Evolutionary conservation across 2,888 invertebrate species (phyloP), one percentile per base, ranked within the genome.

Genomic region (Lycia hirtaria): DNA sequence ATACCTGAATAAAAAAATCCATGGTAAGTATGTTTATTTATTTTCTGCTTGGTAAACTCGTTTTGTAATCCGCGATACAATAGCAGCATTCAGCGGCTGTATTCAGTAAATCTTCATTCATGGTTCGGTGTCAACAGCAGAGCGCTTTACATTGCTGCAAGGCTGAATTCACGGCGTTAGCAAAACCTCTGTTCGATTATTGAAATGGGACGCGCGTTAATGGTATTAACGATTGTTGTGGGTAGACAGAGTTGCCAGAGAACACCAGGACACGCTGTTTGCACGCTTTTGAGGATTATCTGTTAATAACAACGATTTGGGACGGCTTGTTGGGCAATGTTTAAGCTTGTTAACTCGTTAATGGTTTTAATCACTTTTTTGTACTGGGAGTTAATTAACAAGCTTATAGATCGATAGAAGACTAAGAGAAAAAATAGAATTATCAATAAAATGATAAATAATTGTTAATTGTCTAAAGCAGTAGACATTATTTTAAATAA

Each of bases 41-140:
- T 37, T 60, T 51, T 41, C 14, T 41, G 28, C 30, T 22, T 12
- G 28, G 56, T 50, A 37, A 33, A 43, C 44, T 38, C 51, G 49
- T 55, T 45, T 43, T 55, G 53, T 56, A 44, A 57, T 49, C 50
- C 37, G 30, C 20, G n/a, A 52, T 48, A 60, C 58, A 60, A 65
- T 54, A 10, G 62, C 63, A 53, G 61, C 62, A 65, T 54, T 67
- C 62, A 66, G 64, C 68, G 62, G 70, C 62, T 64, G 69, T 70
- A 67, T 73, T 77, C 74, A 68, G 68, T 77, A 76, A 76, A 79
- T 78, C 72, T 73, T 78, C 67, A 63, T 71, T 72, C 59, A 73
- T 60, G 64, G 64, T 50, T 62, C 47, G 69, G 68, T 76, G 74
- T 78, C 77, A 77, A 69, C 64, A 68, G 74, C 76, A 76, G 72